Percentiles rank a stretch among this genome's conserved stretches.
Evolutionary conservation across 2,888 invertebrate species (phyloP).

Genomic region (Incurvaria masculella): DNA sequence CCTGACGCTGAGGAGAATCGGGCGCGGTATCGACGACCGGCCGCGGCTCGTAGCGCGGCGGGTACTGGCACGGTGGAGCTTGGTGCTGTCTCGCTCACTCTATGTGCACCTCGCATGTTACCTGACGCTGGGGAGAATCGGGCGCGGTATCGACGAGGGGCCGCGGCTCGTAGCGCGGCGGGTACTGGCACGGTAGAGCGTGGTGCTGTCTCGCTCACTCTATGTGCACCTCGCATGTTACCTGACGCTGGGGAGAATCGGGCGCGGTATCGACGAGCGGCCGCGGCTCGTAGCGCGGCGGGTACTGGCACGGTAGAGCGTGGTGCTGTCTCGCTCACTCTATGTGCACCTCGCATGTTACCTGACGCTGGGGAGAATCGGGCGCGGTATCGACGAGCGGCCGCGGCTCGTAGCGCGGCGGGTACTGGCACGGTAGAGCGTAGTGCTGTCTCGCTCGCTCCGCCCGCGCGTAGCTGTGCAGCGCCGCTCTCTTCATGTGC

Average conservation of each 20-base stretch:
- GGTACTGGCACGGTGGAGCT: slow-evolving; percentile 13
- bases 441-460: slow-evolving; percentile 24
- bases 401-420: slow-evolving; percentile 30
- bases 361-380: slow-evolving; percentile 4
- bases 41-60: slow-evolving; percentile 30
- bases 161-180: slow-evolving; percentile 30
- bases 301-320: slow-evolving; percentile 14
- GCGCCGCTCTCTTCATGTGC: slow-evolving; percentile 46
- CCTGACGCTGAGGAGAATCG: slow-evolving; percentile 4
- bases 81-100: slow-evolving; percentile 24
- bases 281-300: slow-evolving; percentile 30
- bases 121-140: slow-evolving; percentile 4
- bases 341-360: neutral
- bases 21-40: slow-evolving; percentile 2
- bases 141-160: slow-evolving; percentile 2
- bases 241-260: slow-evolving; percentile 4
- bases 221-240: slow-evolving; percentile 31
- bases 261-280: slow-evolving; percentile 2
- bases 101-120: slow-evolving; percentile 50
- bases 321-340: slow-evolving; percentile 24
- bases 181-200: slow-evolving; percentile 14
- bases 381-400: slow-evolving; percentile 2
- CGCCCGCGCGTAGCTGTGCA: slow-evolving; percentile 33
- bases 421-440: slow-evolving; percentile 14
- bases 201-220: slow-evolving; percentile 24